A percentile compares a stretch with the other conserved stretches of the same genome.
Conservation (phyloP, 2,888 invertebrate genomes). For the Ophonus ardosiacus region DNA sequence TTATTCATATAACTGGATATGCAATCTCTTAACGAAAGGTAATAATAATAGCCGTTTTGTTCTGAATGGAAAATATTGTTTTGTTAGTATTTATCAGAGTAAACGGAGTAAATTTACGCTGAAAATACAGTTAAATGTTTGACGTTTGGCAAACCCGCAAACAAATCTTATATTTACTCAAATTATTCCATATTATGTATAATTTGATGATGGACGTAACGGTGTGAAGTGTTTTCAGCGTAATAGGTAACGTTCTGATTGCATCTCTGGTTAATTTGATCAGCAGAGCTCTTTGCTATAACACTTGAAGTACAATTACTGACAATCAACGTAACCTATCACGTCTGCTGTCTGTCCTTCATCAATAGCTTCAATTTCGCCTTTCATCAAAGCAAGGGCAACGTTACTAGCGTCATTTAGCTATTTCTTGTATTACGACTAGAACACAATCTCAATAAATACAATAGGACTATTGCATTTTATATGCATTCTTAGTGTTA, state of each 20-base stretch:
- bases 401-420: not conserved
- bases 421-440: not conserved
- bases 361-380: not conserved
- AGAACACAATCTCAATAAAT: not conserved
- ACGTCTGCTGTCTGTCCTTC: not conserved
- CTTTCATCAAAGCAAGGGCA: not conserved
- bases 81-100: too few relatives aligned
- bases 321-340: constrained; percentile 27
- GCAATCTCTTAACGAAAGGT: too few relatives aligned
- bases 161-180: too few relatives aligned
- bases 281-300: not conserved
- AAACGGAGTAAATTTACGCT: too few relatives aligned
- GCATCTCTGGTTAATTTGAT: constrained; percentile 29
- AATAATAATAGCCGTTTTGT: too few relatives aligned
- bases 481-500: too few relatives aligned
- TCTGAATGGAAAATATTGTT: too few relatives aligned
- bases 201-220: not conserved
- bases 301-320: constrained; percentile 31
- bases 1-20: too few relatives aligned
- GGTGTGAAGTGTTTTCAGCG: not conserved
- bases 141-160: too few relatives aligned
- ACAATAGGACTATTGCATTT: too few relatives aligned
- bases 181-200: not conserved
- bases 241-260: constrained; percentile 21
- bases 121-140: too few relatives aligned